A percentile compares a stretch with the other conserved stretches of the same genome.
Evolutionary conservation across 2,113 vertebrate species (phyloP).

Genomic region (Poeciliopsis turrubarensis): DNA sequence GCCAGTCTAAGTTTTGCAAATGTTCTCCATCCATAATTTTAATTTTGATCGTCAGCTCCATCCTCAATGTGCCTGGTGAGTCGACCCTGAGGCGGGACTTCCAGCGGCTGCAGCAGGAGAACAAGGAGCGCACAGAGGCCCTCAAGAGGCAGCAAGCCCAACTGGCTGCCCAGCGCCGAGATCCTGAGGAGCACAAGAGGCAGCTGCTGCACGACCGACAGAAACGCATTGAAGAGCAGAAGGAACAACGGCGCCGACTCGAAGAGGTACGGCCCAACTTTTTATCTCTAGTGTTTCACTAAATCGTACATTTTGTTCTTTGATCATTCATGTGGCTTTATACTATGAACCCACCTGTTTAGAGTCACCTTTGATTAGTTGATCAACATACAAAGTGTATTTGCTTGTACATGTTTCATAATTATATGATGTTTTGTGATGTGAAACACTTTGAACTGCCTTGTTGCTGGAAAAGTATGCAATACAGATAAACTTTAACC

Average conservation of each 20-base stretch:
- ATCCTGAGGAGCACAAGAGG: constrained; percentile 91
- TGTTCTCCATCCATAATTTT: background rate
- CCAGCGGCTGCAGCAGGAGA: constrained; percentile 92
- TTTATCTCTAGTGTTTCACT: background rate
- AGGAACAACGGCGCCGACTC: constrained; percentile 88
- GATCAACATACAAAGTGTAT: too few species aligned
- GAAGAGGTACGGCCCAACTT: constrained; percentile 83
- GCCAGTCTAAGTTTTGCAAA: background rate
- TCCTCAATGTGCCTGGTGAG: constrained; percentile 92
- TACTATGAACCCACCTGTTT: too few species aligned
- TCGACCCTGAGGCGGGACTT: constrained; percentile 90
- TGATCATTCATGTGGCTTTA: background rate
- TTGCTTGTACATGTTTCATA: too few species aligned
- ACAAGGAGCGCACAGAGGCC: constrained; percentile 89
- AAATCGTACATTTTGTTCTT: background rate
- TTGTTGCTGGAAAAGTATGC: too few species aligned
- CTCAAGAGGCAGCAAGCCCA: constrained; percentile 88
- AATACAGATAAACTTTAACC: too few species aligned
- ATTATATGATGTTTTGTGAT: too few species aligned
- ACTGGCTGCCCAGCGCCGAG: constrained; percentile 86
- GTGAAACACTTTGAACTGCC: too few species aligned
- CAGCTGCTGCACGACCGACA: constrained; percentile 91
- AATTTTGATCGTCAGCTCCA: constrained; percentile 79
- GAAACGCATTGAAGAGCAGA: constrained; percentile 91
- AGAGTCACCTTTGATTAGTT: too few species aligned